A percentile compares a stretch with the other conserved stretches of the same genome.
phyloP scores from a whole-genome alignment of 2,113 vertebrate species.

The Myiopsitta monachus region DNA sequence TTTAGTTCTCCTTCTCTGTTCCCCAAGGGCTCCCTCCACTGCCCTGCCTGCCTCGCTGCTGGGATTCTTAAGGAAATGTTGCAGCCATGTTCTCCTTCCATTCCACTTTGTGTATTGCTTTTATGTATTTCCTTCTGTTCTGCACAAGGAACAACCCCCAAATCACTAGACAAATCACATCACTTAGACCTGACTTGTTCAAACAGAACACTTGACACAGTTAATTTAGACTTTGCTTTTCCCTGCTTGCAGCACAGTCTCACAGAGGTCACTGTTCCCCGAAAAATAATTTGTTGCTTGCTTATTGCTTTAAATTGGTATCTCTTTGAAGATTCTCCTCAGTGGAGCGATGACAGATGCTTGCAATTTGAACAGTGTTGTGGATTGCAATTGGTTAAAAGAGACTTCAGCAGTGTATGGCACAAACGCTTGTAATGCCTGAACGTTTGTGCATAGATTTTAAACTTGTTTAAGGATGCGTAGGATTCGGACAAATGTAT shows the following conservation, averaged over 20 bases:
- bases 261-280: neutral
- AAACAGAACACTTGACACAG: neutral
- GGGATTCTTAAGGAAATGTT: neutral
- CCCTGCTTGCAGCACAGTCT: neutral
- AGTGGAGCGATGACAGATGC: neutral
- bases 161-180: neutral
- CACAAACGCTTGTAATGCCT: neutral
- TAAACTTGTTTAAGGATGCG: neutral
- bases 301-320: neutral
- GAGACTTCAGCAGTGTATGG: neutral
- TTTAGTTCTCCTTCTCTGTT: neutral
- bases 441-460: neutral
- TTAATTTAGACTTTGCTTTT: neutral
- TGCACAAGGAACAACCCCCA: neutral
- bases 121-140: neutral
- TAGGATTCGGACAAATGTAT: neutral
- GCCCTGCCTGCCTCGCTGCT: rapidly evolving
- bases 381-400: neutral
- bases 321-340: neutral
- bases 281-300: neutral
- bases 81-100: neutral
- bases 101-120: neutral
- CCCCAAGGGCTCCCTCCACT: neutral
- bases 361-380: neutral
- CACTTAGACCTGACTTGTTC: neutral